Conservation (phyloP, 1,140 invertebrate genomes). For the Macrobrachium nipponense region DNA sequence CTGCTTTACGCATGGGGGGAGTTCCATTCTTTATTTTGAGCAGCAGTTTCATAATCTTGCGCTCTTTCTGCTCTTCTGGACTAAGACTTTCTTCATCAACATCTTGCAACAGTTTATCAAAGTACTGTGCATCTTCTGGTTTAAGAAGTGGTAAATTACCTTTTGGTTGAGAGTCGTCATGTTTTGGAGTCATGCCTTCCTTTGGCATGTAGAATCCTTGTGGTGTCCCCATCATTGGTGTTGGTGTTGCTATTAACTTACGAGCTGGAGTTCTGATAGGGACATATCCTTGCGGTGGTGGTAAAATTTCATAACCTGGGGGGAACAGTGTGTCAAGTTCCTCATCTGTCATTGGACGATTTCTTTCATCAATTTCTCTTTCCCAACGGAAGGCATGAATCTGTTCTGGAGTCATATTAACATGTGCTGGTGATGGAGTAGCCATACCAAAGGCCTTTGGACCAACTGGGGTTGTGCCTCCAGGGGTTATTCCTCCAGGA, state of each 20-base stretch:
- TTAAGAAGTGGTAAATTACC: constrained; percentile 98
- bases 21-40: constrained; percentile 99
- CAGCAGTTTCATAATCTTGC: constrained; percentile 98
- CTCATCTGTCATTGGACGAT: constrained; percentile 95
- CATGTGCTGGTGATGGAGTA: constrained; percentile 94
- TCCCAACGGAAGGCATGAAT: constrained; percentile 99
- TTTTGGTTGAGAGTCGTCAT: constrained; percentile 97
- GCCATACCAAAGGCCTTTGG: constrained; percentile 97
- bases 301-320: constrained; percentile 96
- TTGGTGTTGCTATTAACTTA: constrained; percentile 97
- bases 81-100: constrained; percentile 96
- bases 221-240: constrained; percentile 88
- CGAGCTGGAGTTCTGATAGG: constrained; percentile 97
- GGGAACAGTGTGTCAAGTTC: constrained; percentile 98
- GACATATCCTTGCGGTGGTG: constrained; percentile 91
- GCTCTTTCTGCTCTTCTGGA: constrained; percentile 97
- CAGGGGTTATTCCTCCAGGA: constrained; percentile 78
- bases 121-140: constrained; percentile 99
- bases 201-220: constrained; percentile 96
- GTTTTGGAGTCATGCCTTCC: constrained; percentile 80
- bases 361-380: constrained; percentile 97
- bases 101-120: constrained; percentile 97
- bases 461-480: constrained; percentile 91
- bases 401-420: constrained; percentile 99
- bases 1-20: constrained; percentile 98